A percentile compares a stretch with the other conserved stretches of the same genome.
These are phyloP conservation scores for Pheosia gnoma DNA, from an alignment of 2,888 invertebrate species.

Conservation along the genomic window DNA sequence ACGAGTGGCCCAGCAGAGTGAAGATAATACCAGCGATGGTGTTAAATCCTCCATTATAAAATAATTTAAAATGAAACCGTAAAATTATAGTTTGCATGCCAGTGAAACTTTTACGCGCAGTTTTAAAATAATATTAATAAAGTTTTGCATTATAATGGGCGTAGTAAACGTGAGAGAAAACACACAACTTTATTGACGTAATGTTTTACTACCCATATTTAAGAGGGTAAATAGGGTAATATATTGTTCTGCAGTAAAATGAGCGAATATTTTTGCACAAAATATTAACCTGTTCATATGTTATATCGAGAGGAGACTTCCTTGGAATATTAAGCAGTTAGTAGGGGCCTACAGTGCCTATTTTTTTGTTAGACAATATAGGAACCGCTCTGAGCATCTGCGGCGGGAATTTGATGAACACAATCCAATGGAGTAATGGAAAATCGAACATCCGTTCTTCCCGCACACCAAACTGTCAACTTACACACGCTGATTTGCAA, in stretches of 20 bases:
- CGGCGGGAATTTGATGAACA: too few relatives aligned
- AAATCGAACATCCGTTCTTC: too few relatives aligned
- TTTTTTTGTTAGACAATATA: not conserved
- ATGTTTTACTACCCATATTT: too few relatives aligned
- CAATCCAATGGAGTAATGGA: too few relatives aligned
- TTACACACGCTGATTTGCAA: too few relatives aligned
- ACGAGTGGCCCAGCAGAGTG: conserved; percentile 21
- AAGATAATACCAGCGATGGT: conserved; percentile 38
- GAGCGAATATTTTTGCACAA: not conserved
- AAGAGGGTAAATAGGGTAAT: too few relatives aligned
- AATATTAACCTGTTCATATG: not conserved
- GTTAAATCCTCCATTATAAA: conserved; percentile 27
- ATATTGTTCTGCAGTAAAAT: not conserved
- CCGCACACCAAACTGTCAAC: too few relatives aligned
- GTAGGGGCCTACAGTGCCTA: not conserved
- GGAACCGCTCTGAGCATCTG: too few relatives aligned
- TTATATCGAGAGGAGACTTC: not conserved
- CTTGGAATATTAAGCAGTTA: not conserved
- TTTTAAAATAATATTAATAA: conserved; percentile 16
- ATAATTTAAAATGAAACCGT: not conserved
- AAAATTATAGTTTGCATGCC: conserved; percentile 4
- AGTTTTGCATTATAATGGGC: conserved; percentile 14
- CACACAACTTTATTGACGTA: too few relatives aligned
- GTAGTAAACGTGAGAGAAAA: conserved; percentile 5
- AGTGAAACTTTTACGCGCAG: conserved; percentile 13